phyloP scores from a whole-genome alignment of 2,888 invertebrate genomes.

The Anthoptus insignis region DNA sequence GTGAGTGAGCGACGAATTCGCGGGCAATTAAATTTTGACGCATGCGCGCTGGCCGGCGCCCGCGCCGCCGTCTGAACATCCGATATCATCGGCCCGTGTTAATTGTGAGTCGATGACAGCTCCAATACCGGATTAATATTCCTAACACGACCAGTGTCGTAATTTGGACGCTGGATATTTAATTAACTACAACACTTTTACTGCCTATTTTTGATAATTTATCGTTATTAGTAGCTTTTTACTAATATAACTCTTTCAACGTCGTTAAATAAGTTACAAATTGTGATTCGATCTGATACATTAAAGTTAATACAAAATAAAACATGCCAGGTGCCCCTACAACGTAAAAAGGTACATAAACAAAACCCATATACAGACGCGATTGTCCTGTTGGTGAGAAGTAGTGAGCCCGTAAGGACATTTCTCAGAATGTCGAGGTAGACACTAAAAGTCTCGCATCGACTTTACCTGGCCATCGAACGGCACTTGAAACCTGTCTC shows the following conservation, averaged over 20 bases:
- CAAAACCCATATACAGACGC: constrained; percentile 43
- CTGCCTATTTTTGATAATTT: constrained; percentile 11
- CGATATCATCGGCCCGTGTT: constrained; percentile 69
- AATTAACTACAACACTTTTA: constrained; percentile 13
- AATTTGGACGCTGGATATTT: constrained; percentile 13
- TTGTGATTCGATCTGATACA: constrained; percentile 2
- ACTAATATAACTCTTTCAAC: background rate
- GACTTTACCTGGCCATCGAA: constrained; percentile 76
- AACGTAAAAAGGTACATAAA: constrained; percentile 19
- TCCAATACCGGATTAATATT: constrained; percentile 63
- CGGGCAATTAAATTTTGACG: constrained; percentile 77
- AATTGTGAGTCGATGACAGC: constrained; percentile 63
- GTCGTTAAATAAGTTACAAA: background rate
- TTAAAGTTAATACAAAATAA: constrained; percentile 10
- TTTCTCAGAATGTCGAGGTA: constrained; percentile 79
- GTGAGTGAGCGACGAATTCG: constrained; percentile 69
- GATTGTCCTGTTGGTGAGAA: constrained; percentile 62
- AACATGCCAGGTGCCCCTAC: constrained; percentile 17
- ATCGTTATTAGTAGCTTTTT: constrained; percentile 9
- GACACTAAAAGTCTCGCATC: constrained; percentile 72
- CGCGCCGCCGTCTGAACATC: constrained; percentile 55
- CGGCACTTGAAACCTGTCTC: constrained; percentile 86
- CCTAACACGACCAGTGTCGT: constrained; percentile 51
- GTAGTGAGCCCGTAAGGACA: constrained; percentile 76
- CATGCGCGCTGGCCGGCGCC: constrained; percentile 57